Percentiles rank a stretch among this genome's conserved stretches.
phyloP scores from a whole-genome alignment of 2,888 invertebrate species.

The Cheilosia scutellata region DNA sequence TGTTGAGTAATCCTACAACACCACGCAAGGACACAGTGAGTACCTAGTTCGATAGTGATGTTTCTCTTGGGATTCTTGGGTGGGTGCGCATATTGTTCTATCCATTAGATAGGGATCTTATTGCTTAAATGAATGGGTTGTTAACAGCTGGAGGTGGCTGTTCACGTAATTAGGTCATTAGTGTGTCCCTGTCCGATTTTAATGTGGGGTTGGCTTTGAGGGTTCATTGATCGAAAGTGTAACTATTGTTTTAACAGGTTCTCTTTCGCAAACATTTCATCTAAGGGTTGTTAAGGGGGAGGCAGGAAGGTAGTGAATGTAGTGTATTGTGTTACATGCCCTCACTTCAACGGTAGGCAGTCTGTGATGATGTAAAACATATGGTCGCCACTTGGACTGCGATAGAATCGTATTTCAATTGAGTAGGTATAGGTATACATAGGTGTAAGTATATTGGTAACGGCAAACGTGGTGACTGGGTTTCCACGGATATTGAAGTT shows the following conservation, averaged over 20 bases:
- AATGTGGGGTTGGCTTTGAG: slow-evolving; percentile 15
- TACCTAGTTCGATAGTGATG: slow-evolving; percentile 25
- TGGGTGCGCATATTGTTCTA: slow-evolving; percentile 49
- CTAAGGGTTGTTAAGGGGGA: neutral
- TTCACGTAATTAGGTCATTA: slow-evolving; percentile 61
- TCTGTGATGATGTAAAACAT: slow-evolving; percentile 44
- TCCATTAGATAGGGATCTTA: slow-evolving; percentile 32
- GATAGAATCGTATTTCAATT: slow-evolving; percentile 36
- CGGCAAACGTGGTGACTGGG: slow-evolving; percentile 18
- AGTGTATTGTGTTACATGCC: slow-evolving; percentile 51
- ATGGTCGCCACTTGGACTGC: slow-evolving; percentile 51
- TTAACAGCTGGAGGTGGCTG: slow-evolving; percentile 70
- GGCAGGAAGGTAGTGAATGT: neutral
- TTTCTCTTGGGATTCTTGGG: slow-evolving; percentile 9
- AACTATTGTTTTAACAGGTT: slow-evolving; percentile 17
- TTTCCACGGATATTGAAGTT: slow-evolving; percentile 21
- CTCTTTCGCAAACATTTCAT: neutral
- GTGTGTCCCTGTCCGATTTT: slow-evolving; percentile 45
- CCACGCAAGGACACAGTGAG: slow-evolving; percentile 83
- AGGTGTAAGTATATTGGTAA: slow-evolving; percentile 6
- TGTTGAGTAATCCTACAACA: slow-evolving; percentile 89
- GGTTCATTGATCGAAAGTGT: slow-evolving; percentile 40
- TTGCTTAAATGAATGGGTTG: slow-evolving; percentile 69
- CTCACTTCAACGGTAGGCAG: neutral
- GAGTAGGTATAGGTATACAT: neutral